Evolutionary conservation across 2,888 invertebrate species (phyloP).

Genomic region (Saturnia japonica): DNA sequence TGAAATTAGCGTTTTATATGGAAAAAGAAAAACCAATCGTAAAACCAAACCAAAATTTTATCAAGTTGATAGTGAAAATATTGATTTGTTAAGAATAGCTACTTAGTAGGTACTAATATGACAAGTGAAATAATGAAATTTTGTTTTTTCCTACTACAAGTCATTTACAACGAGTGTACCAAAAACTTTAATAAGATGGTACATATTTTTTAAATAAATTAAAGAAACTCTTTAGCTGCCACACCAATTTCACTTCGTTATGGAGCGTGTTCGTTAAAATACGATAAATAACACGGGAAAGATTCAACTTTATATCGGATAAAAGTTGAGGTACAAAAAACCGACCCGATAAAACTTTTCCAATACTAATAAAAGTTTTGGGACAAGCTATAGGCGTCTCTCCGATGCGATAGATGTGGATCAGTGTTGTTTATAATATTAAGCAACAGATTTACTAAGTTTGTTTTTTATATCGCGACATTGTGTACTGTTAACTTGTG

Average conservation of each 20-base stretch:
- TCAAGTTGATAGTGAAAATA: no score
- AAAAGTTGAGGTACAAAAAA: conserved; percentile 43
- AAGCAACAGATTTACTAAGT: conserved; percentile 18
- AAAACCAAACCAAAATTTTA: no score
- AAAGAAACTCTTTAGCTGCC: conserved; percentile 7
- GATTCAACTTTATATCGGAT: conserved; percentile 44
- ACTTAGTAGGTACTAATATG: no score
- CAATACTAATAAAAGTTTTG: conserved; percentile 55
- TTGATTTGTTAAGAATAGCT: no score
- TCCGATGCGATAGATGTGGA: conserved; percentile 26
- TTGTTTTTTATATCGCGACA: conserved; percentile 16
- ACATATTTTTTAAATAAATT: background rate
- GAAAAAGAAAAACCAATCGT: no score
- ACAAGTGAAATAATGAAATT: no score
- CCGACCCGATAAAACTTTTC: conserved; percentile 44
- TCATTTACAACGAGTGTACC: no score
- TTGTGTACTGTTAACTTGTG: background rate
- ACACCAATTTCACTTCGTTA: conserved; percentile 6
- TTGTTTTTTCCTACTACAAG: no score
- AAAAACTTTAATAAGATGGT: background rate
- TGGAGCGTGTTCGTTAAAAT: conserved; percentile 44
- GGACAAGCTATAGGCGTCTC: conserved; percentile 27
- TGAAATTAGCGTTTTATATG: no score
- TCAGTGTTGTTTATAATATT: conserved; percentile 24
- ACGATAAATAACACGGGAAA: conserved; percentile 52